Conservation (phyloP, 1,140 invertebrate species). For the Drosophila biarmipes region DNA sequence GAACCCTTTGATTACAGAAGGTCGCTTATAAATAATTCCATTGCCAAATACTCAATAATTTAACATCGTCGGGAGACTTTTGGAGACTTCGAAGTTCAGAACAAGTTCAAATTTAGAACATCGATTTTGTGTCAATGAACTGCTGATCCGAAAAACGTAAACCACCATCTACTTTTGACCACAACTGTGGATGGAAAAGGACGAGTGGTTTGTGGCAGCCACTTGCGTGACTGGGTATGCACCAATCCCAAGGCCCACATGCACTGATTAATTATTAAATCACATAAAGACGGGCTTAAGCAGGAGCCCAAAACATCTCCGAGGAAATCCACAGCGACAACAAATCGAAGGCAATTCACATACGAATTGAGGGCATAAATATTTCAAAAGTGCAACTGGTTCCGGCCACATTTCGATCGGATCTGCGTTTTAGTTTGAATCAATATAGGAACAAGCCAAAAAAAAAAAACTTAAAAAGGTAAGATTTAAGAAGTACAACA, state of each 20-base stretch:
- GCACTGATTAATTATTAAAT: constrained; percentile 64
- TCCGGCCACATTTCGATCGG: not conserved
- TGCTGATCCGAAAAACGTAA: constrained; percentile 4
- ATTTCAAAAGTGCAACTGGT: constrained; percentile 57
- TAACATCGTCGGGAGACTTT: not conserved
- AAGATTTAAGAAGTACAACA: no score
- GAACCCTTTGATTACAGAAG: not conserved
- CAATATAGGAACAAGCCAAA: not conserved
- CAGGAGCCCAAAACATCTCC: constrained; percentile 30
- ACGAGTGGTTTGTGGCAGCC: constrained; percentile 1
- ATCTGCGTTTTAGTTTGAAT: not conserved
- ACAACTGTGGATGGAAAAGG: not conserved
- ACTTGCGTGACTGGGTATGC: constrained; percentile 54
- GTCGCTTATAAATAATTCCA: constrained; percentile 11
- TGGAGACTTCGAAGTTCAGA: not conserved
- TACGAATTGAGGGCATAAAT: constrained; percentile 70
- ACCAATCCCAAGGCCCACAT: constrained; percentile 36
- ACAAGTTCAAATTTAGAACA: constrained; percentile 40
- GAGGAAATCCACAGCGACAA: constrained; percentile 39
- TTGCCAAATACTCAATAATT: constrained; percentile 11
- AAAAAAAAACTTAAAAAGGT: no score
- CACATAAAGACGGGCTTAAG: constrained; percentile 39
- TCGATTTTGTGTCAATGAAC: constrained; percentile 67
- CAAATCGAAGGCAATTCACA: constrained; percentile 69
- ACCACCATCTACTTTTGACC: constrained; percentile 7